A percentile compares a stretch with the other conserved stretches of the same genome.
Conservation (phyloP, 1,140 invertebrate genomes). For the Heliconius nattereri region DNA sequence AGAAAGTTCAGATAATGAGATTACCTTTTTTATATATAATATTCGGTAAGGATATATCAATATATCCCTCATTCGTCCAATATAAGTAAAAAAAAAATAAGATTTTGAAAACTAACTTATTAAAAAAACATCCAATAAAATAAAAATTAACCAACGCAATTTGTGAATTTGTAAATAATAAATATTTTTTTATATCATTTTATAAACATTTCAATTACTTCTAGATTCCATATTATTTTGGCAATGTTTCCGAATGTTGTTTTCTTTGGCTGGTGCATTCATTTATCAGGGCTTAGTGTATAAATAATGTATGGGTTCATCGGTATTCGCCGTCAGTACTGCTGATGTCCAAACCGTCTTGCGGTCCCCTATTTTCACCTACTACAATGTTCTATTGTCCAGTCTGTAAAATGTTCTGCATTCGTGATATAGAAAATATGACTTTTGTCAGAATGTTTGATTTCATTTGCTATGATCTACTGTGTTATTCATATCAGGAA, state of each 20-base stretch:
- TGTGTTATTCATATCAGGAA: constrained; percentile 9
- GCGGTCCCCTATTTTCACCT: constrained; percentile 35
- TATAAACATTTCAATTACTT: not conserved
- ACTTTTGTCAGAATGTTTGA: constrained; percentile 13
- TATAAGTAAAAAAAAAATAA: no score
- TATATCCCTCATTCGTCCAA: no score
- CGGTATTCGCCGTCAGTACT: constrained; percentile 63
- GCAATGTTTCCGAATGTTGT: constrained; percentile 48
- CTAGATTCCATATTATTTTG: constrained; percentile 23
- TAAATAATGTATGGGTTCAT: constrained; percentile 78
- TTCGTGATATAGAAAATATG: constrained; percentile 8
- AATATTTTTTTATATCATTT: no score
- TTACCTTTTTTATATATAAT: no score
- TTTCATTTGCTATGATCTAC: constrained; percentile 8
- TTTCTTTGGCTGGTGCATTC: constrained; percentile 72
- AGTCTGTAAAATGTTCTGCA: constrained; percentile 11
- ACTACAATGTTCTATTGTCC: constrained; percentile 32
- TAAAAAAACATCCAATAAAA: no score
- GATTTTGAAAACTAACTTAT: no score
- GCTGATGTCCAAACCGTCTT: constrained; percentile 43
- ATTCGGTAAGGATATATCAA: no score
- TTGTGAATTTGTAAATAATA: no score
- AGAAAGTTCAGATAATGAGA: no score
- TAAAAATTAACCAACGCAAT: no score
- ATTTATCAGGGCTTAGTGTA: constrained; percentile 72